Percentiles rank a stretch among this genome's conserved stretches.
Conservation (phyloP, 1,140 invertebrate genomes). For the Drosophila lowei region DNA sequence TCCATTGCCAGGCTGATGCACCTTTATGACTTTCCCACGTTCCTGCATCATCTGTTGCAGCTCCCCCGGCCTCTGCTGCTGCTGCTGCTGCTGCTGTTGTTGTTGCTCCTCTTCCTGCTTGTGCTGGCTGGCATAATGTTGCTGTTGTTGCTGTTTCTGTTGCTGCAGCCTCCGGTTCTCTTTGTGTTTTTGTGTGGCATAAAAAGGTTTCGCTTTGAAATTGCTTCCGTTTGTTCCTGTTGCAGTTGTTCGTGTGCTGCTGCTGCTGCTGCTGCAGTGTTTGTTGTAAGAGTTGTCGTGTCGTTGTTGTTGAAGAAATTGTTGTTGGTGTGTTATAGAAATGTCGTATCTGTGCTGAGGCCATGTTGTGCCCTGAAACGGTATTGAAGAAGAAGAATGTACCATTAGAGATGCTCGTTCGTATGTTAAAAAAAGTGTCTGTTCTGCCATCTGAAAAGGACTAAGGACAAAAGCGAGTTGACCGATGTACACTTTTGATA, state of each 20-base stretch:
- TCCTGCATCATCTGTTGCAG: slow-evolving; percentile 64
- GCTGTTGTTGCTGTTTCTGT: slow-evolving; percentile 26
- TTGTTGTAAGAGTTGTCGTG: slow-evolving; percentile 71
- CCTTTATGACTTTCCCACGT: slow-evolving; percentile 50
- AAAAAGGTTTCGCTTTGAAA: slow-evolving; percentile 66
- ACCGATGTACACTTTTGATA: slow-evolving; percentile 34
- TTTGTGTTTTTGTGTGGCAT: slow-evolving; percentile 68
- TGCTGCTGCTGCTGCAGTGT: slow-evolving; percentile 43
- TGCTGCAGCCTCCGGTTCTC: slow-evolving; percentile 51
- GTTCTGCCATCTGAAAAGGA: slow-evolving; percentile 1
- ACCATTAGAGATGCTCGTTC: slow-evolving; percentile 47
- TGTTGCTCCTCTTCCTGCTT: slow-evolving; percentile 44
- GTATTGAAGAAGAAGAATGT: slow-evolving; percentile 22
- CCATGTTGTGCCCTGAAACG: slow-evolving; percentile 82
- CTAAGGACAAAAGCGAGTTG: slow-evolving; percentile 8
- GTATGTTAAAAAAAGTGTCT: background rate
- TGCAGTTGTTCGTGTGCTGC: slow-evolving; percentile 40
- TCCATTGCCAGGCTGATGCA: slow-evolving; percentile 56
- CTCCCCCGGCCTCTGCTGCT: slow-evolving; percentile 23
- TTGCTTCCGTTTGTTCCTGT: slow-evolving; percentile 65
- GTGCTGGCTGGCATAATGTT: slow-evolving; percentile 54
- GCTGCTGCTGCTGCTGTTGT: slow-evolving; percentile 43
- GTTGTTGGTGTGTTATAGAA: slow-evolving; percentile 82
- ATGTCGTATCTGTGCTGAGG: slow-evolving; percentile 83
- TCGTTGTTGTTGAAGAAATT: slow-evolving; percentile 67